phyloP scores from a whole-genome alignment of 2,797 vertebrate genomes.

The Microctenopoma stevenorrisi region DNA sequence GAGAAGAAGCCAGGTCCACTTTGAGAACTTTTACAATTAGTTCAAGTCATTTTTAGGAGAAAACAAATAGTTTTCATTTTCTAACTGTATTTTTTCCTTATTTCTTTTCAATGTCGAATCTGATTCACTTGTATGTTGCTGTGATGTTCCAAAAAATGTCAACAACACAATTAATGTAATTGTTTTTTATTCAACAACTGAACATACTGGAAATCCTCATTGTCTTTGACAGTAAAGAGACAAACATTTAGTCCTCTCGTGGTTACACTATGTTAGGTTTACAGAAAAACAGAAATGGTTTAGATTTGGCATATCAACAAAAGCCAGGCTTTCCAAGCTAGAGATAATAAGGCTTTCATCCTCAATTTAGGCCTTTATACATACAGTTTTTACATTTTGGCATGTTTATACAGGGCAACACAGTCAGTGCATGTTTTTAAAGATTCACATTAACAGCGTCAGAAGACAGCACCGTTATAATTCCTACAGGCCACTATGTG shows the following conservation, averaged over 20 bases:
- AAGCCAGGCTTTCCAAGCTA: conserved; percentile 67
- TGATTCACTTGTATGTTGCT: background rate
- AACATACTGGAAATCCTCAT: conserved; percentile 66
- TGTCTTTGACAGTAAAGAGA: conserved; percentile 58
- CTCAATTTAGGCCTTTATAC: conserved; percentile 46
- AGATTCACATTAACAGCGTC: conserved; percentile 49
- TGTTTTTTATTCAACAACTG: conserved; percentile 69
- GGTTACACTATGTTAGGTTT: conserved; percentile 53
- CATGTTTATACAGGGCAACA: conserved; percentile 45
- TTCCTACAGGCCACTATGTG: conserved; percentile 40
- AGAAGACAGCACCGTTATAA: conserved; percentile 48
- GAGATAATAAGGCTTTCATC: conserved; percentile 65
- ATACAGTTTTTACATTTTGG: conserved; percentile 36
- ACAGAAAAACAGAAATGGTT: conserved; percentile 48
- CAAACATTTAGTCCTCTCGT: conserved; percentile 61
- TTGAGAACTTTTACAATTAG: background rate
- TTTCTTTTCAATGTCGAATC: background rate
- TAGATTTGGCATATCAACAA: conserved; percentile 68
- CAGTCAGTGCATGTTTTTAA: conserved; percentile 61
- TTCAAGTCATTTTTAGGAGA: background rate
- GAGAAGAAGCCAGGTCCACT: conserved; percentile 34
- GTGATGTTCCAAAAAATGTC: conserved; percentile 27
- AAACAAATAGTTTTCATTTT: conserved; percentile 5
- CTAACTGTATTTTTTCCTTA: background rate
- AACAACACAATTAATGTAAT: conserved; percentile 10